Evolutionary conservation across 2,113 vertebrate genomes (phyloP), one percentile per base, ranked within the genome.

Genomic region (Odocoileus virginianus): DNA sequence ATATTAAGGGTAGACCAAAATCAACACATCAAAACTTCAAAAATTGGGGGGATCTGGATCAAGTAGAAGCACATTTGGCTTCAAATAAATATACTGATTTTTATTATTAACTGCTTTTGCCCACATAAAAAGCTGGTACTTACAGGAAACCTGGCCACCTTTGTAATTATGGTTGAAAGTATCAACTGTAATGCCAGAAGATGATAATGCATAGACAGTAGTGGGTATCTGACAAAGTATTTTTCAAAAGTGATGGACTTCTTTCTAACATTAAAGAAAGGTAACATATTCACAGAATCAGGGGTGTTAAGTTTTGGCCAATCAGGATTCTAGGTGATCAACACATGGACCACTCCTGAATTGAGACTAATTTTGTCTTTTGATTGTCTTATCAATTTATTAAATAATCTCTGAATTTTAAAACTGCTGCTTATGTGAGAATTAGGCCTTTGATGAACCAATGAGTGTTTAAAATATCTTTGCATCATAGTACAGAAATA

Each of bases 171-270:
- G 87, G 87, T 71, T 61, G 57, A 89, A 97, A 96, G 94, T 85
- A 92, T 60, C 28, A 60, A 54, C 30, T 64, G 25, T 33, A 82
- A 94, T 97, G 96, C 90, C 58, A 96, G 5, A 96, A 96, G 5
- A 96, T 95, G 54, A 92, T 87, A 54, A 94, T 95, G 90, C 96
- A 30, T 91, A 13, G 2, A 23, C 52, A 98, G 57, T 84, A 96
- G 61, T 47, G 86, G 92, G 54, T 97, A 54, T 43, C 93, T 84
- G 78, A 98, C 93, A 94, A 78, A 93, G 83, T 97, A 93, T 97
- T 98, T 96, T 89, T 98, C 95, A 96, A 96, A 98, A 98, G 74
- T 96, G 78, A 45, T 97, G 2, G 96, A 96, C 97, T 98, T 98
- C 98, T 97, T 95, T 92, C 89, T 92, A 97, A 92, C 28, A 45